Percentiles rank a stretch among this genome's conserved stretches.
phyloP scores from a whole-genome alignment of 2,113 vertebrate species.

The Dolichallabes microphthalmus region DNA sequence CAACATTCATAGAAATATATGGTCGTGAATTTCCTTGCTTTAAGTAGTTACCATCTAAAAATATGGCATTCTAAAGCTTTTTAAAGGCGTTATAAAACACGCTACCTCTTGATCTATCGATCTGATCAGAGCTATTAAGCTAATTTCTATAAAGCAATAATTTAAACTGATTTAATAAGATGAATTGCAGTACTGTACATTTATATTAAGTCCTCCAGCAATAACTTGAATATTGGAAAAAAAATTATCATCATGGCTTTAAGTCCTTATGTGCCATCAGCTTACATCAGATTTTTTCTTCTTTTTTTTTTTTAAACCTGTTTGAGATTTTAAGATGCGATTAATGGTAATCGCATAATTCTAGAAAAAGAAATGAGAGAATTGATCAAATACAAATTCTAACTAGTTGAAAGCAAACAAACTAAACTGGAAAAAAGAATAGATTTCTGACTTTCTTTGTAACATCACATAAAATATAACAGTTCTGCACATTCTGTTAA shows the following conservation, averaged over 20 bases:
- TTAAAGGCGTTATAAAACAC: slow-evolving; percentile 49
- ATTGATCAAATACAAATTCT: background rate
- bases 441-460: slow-evolving; percentile 34
- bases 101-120: slow-evolving; percentile 41
- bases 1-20: slow-evolving; percentile 51
- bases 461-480: slow-evolving; percentile 31
- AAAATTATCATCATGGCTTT: slow-evolving; percentile 71
- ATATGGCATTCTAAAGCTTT: slow-evolving; percentile 58
- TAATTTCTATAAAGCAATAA: slow-evolving; percentile 80
- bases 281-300: slow-evolving; percentile 26
- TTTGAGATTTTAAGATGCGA: slow-evolving; percentile 4
- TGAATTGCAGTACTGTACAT: slow-evolving; percentile 44
- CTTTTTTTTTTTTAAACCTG: background rate
- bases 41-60: slow-evolving; percentile 49
- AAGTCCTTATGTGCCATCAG: slow-evolving; percentile 68
- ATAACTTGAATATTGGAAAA: slow-evolving; percentile 28
- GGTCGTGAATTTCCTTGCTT: slow-evolving; percentile 46
- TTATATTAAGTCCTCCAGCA: slow-evolving; percentile 44
- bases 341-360: slow-evolving; percentile 19
- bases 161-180: slow-evolving; percentile 58
- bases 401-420: slow-evolving; percentile 21
- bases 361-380: background rate
- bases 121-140: slow-evolving; percentile 30
- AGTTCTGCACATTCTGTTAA: slow-evolving; percentile 2
- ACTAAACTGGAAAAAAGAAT: background rate